These are phyloP conservation scores for Myioborus melanocephalus DNA, from an alignment of 2,797 vertebrate genomes.

Conservation along the genomic window DNA sequence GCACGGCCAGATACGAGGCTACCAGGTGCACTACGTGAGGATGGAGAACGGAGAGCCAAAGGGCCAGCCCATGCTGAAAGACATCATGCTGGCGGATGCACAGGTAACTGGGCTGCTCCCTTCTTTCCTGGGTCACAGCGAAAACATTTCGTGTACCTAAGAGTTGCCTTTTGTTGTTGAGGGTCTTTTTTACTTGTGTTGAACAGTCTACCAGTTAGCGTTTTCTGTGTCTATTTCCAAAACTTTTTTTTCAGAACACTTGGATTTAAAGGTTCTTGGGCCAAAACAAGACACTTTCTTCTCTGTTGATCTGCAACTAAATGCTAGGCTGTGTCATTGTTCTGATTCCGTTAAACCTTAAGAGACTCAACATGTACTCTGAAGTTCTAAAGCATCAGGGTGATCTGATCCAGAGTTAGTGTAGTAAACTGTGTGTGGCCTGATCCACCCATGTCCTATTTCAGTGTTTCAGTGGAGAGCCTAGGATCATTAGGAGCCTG, in stretches of 20 bases:
- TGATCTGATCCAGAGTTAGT: not conserved
- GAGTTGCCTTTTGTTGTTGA: not conserved
- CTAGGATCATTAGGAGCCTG: not conserved
- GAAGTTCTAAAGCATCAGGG: not conserved
- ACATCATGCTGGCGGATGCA: conserved; percentile 96
- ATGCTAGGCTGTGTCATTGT: not conserved
- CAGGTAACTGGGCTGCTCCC: conserved; percentile 81
- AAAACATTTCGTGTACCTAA: not conserved
- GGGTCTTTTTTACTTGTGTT: not conserved
- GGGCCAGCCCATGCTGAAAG: conserved; percentile 97
- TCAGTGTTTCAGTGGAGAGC: not conserved
- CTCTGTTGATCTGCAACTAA: not conserved
- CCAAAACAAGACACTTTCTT: not conserved
- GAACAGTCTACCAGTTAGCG: not conserved
- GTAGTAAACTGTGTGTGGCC: not conserved
- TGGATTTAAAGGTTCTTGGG: not conserved
- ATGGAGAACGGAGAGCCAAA: conserved; percentile 96
- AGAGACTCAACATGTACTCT: not conserved
- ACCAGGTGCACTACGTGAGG: conserved; percentile 98
- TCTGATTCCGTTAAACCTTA: not conserved
- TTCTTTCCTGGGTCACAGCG: not conserved
- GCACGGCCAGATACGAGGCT: conserved; percentile 98
- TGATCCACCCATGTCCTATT: not conserved
- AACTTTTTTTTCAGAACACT: not conserved
- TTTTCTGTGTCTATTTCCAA: not conserved